phyloP scores from a whole-genome alignment of 1,140 invertebrate genomes.

The Drosophila mauritiana region DNA sequence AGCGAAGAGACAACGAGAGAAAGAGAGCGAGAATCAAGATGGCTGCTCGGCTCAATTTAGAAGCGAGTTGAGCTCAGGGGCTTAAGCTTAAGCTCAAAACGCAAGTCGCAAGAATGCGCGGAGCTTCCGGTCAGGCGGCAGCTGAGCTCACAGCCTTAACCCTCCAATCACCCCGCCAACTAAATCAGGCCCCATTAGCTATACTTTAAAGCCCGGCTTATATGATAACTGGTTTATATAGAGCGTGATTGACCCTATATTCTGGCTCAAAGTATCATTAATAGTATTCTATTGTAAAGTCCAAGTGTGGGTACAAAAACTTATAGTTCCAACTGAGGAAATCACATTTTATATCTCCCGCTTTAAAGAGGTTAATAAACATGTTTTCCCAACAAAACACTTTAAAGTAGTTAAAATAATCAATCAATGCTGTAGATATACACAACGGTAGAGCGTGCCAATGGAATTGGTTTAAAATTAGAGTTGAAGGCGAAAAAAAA shows the following conservation, averaged over 20 bases:
- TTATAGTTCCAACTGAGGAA: background rate
- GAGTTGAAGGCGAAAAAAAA: slow-evolving; percentile 29
- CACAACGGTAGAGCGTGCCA: slow-evolving; percentile 22
- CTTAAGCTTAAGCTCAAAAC: slow-evolving; percentile 21
- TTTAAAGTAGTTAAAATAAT: slow-evolving; percentile 9
- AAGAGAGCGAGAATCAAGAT: slow-evolving; percentile 26
- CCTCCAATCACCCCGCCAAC: background rate
- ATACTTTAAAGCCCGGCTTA: background rate
- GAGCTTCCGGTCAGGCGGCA: slow-evolving; percentile 55
- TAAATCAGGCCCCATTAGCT: background rate
- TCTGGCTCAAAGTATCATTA: no score
- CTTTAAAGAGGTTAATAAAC: background rate
- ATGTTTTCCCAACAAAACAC: slow-evolving; percentile 8
- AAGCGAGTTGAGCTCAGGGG: slow-evolving; percentile 16
- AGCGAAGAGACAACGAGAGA: slow-evolving; percentile 1
- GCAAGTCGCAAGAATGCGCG: slow-evolving; percentile 39
- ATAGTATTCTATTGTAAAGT: background rate
- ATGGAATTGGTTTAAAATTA: slow-evolving; percentile 45
- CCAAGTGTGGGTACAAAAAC: no score
- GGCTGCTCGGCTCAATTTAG: slow-evolving; percentile 29
- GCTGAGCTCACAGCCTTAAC: slow-evolving; percentile 21
- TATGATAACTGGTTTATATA: background rate
- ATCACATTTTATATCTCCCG: background rate
- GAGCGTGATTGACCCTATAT: background rate
- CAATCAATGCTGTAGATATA: slow-evolving; percentile 23